Evolutionary conservation across 2,797 vertebrate genomes (phyloP).

Genomic region (Ambastaia sidthimunki): DNA sequence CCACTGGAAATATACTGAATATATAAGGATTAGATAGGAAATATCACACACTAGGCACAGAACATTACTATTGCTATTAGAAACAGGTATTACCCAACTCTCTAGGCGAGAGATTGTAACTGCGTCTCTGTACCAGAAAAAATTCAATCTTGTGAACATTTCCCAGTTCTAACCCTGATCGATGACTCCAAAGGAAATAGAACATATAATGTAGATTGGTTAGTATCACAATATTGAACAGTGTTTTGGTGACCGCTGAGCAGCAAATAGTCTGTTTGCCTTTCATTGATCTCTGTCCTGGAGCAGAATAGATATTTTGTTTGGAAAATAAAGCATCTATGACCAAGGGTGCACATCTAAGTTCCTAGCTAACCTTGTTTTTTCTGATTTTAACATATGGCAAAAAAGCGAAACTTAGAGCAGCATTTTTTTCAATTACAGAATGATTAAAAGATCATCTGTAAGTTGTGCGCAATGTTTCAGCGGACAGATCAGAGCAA

Average conservation of each 20-base stretch:
- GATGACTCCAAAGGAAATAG: conserved; percentile 36
- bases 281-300: conserved; percentile 1
- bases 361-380: conserved; percentile 7
- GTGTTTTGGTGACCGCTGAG: background rate
- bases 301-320: background rate
- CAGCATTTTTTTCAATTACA: conserved; percentile 12
- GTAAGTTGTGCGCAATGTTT: too few species aligned
- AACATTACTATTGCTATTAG: conserved; percentile 64
- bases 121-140: conserved; percentile 28
- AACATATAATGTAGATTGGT: conserved; percentile 21
- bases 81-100: conserved; percentile 58
- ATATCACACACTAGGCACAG: conserved; percentile 61
- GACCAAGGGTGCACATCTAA: background rate
- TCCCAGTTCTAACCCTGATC: conserved; percentile 26
- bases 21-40: conserved; percentile 52
- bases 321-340: background rate
- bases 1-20: conserved; percentile 48
- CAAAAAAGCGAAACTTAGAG: conserved; percentile 26
- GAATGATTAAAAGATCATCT: too few species aligned
- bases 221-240: conserved; percentile 1
- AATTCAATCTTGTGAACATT: conserved; percentile 34
- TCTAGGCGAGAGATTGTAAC: conserved; percentile 46
- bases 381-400: conserved; percentile 27
- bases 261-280: background rate
- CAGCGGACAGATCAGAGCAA: too few species aligned